Percentiles rank a stretch among this genome's conserved stretches.
phyloP scores from a whole-genome alignment of 2,797 vertebrate genomes.

The Remorina albescens region DNA sequence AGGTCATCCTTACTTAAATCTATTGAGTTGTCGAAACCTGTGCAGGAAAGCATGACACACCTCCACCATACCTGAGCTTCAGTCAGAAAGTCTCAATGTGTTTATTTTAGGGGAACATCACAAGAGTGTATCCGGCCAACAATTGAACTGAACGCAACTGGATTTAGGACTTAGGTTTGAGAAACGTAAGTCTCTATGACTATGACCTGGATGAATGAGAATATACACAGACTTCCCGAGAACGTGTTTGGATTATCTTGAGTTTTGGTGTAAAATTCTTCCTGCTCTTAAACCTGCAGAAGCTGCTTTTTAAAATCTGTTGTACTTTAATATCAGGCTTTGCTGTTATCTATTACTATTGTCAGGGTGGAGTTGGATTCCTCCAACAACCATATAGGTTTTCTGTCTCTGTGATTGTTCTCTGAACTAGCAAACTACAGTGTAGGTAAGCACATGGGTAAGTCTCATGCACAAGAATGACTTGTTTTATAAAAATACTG shows the following conservation, averaged over 20 bases:
- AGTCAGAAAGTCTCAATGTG: too few relatives aligned
- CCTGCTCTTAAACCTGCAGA: too few relatives aligned
- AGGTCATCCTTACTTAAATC: neutral
- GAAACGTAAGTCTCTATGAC: too few relatives aligned
- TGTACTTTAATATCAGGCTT: neutral
- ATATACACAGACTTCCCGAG: too few relatives aligned
- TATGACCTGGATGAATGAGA: too few relatives aligned
- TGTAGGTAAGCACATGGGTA: too few relatives aligned
- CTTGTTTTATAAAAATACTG: too few relatives aligned
- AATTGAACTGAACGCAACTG: too few relatives aligned
- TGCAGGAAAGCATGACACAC: neutral
- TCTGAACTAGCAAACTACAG: neutral
- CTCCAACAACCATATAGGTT: neutral
- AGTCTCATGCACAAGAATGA: neutral
- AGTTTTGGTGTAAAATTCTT: neutral
- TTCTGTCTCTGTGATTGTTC: neutral
- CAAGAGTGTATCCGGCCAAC: too few relatives aligned
- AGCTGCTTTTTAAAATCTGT: neutral
- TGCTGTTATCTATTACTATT: neutral
- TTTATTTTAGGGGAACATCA: too few relatives aligned
- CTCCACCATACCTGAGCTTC: neutral
- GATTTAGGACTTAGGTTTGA: too few relatives aligned
- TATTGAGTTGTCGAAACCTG: neutral
- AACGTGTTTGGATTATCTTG: neutral
- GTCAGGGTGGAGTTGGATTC: neutral